Evolutionary conservation across 2,113 vertebrate species (phyloP).

Genomic region (Phodopus roborovskii): DNA sequence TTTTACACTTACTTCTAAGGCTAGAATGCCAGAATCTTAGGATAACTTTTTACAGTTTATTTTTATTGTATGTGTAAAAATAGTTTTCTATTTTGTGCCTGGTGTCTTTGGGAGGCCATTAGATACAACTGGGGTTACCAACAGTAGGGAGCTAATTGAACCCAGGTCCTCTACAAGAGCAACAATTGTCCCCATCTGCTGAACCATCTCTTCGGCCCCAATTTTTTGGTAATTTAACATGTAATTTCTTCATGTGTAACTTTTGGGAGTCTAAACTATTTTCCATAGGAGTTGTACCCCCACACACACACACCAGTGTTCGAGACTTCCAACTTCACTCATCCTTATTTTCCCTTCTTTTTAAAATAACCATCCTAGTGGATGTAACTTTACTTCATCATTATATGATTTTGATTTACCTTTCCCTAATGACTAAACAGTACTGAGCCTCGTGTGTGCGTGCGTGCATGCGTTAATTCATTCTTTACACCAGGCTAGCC

Average conservation of each 20-base stretch:
- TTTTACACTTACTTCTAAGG: not conserved
- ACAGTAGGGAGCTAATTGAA: not conserved
- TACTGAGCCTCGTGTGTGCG: not conserved
- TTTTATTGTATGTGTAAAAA: not conserved
- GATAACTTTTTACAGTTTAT: not conserved
- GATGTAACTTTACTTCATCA: not conserved
- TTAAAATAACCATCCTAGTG: not conserved
- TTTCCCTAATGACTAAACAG: not conserved
- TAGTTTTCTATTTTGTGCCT: not conserved
- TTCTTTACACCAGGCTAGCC: not conserved
- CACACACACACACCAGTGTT: not conserved
- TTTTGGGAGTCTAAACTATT: not conserved
- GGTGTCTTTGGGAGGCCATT: not conserved
- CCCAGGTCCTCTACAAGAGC: not conserved
- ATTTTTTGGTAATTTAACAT: not conserved
- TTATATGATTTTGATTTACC: constrained; percentile 3
- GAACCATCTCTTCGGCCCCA: not conserved
- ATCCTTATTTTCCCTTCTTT: not conserved
- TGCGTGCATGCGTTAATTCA: not conserved
- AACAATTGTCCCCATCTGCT: not conserved
- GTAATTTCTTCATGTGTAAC: not conserved
- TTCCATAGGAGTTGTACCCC: not conserved
- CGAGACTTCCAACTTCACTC: not conserved
- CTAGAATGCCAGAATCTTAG: not conserved
- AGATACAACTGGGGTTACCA: not conserved